Percentiles rank a stretch among this genome's conserved stretches.
Evolutionary conservation across 2,888 invertebrate genomes (phyloP).

Genomic region (Cephalotes varians): DNA sequence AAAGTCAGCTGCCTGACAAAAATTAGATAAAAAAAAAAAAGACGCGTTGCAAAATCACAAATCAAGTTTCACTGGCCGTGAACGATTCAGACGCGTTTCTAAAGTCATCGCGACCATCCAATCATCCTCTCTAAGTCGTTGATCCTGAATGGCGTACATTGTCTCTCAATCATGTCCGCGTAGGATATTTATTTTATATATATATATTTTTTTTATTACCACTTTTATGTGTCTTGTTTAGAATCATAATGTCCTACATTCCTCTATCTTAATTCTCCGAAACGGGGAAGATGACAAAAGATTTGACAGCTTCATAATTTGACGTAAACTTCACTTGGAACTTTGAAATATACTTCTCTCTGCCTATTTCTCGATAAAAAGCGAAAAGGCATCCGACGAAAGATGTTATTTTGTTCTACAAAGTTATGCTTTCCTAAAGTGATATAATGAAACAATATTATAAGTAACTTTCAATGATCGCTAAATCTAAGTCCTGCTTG

Average conservation of each 20-base stretch:
- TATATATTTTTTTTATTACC: neutral
- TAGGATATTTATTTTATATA: neutral
- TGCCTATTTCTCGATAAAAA: neutral
- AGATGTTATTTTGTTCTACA: constrained; percentile 23
- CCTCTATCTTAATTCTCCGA: too few species aligned
- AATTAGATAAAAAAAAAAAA: constrained; percentile 57
- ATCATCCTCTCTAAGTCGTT: constrained; percentile 29
- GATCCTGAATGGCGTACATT: neutral
- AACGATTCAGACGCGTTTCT: constrained; percentile 33
- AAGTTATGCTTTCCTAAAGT: constrained; percentile 8
- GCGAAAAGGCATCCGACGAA: neutral
- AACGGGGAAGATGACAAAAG: too few species aligned
- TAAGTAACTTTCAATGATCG: constrained; percentile 8
- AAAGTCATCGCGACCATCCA: constrained; percentile 1
- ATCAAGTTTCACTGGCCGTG: constrained; percentile 60
- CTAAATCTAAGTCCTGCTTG: neutral
- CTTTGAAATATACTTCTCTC: neutral
- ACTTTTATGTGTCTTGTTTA: neutral
- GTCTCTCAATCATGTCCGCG: neutral
- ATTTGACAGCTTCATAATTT: neutral
- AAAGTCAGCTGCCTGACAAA: constrained; percentile 60
- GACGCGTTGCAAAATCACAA: constrained; percentile 67
- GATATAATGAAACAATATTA: constrained; percentile 17
- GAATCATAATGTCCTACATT: neutral
- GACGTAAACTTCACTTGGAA: neutral